Base-by-base conservation (phyloP, 1,140 invertebrate species). In the Tetraneura akinire region DNA sequence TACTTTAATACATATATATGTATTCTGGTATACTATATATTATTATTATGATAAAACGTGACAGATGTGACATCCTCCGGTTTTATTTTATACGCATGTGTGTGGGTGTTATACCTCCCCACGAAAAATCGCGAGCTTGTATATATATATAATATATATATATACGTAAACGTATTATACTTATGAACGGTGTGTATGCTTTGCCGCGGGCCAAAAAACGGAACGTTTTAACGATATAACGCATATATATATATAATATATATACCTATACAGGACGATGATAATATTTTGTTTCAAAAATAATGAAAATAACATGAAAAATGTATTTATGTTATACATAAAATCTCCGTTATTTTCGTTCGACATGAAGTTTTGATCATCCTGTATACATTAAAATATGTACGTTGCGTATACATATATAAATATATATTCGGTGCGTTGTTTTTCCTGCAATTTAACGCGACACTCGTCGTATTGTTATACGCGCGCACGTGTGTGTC, bases 401-500 rank as follows among this genome's bases (percentile, higher is more conserved):
- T 21, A 60, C 14, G 26, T 26, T 26, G 55, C 21, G 55, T 57
- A 14, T 57, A 26, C 23, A 16, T n/a, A n/a, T n/a, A n/a, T n/a
- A n/a, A n/a, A n/a, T n/a, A n/a, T 1, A n/a, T 71, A 51, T 71
- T 51, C 26, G 68, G 29, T 23, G 45, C 68, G 23, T 71, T 71
- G 68, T 71, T 71, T 71, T 71, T 71, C 68, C 68, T 49, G 47
- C 68, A 49, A 71, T 71, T 71, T 51, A 71, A 11, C 14, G 66
- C 16, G 11, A 45, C 11, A 21, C 37, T 37, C 32, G 32, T 37
- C 8, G 32, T 37, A 37, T 37, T 37, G 64, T 26, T 21, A 9
- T 42, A 18, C 21, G 16, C 32, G 4, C 4, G 26, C 21, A 23
- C 21, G 37, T 4, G 66, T 26, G 10, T 51, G 23, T 66, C 8